Conservation (phyloP, 2,888 invertebrate species). For the Syrphus vitripennis region DNA sequence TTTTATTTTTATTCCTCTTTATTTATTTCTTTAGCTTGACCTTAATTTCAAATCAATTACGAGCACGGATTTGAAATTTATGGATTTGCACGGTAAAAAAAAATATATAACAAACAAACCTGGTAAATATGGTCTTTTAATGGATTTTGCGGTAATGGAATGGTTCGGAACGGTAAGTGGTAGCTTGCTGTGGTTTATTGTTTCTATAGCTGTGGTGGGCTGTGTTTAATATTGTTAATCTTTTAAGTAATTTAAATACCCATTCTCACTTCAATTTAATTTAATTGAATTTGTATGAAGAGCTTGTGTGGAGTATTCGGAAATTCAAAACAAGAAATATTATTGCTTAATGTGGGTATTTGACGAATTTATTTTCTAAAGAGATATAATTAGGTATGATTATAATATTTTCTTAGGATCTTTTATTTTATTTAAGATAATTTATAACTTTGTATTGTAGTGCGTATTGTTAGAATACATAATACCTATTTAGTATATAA, state of each 20-base stretch:
- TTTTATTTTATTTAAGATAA: too few relatives aligned
- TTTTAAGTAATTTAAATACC: background rate
- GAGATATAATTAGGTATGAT: too few relatives aligned
- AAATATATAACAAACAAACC: background rate
- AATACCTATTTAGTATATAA: too few relatives aligned
- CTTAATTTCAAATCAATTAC: constrained; percentile 66
- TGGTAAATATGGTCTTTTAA: background rate
- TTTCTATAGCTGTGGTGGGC: background rate
- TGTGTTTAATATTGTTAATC: constrained; percentile 13
- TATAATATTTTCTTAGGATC: too few relatives aligned
- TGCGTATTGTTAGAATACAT: too few relatives aligned
- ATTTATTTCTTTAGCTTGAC: constrained; percentile 25
- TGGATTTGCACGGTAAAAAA: background rate
- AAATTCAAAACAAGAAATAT: too few relatives aligned
- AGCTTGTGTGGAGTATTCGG: too few relatives aligned
- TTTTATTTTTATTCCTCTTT: background rate
- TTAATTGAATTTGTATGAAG: background rate
- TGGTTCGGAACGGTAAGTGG: background rate
- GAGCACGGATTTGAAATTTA: constrained; percentile 30
- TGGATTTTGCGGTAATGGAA: background rate
- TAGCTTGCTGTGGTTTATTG: background rate
- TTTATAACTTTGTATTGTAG: too few relatives aligned
- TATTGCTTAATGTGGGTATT: too few relatives aligned
- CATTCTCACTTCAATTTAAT: background rate
- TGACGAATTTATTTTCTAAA: too few relatives aligned